Base-by-base conservation (phyloP, 2,888 invertebrate genomes). In the Drosophila eohydei region DNA sequence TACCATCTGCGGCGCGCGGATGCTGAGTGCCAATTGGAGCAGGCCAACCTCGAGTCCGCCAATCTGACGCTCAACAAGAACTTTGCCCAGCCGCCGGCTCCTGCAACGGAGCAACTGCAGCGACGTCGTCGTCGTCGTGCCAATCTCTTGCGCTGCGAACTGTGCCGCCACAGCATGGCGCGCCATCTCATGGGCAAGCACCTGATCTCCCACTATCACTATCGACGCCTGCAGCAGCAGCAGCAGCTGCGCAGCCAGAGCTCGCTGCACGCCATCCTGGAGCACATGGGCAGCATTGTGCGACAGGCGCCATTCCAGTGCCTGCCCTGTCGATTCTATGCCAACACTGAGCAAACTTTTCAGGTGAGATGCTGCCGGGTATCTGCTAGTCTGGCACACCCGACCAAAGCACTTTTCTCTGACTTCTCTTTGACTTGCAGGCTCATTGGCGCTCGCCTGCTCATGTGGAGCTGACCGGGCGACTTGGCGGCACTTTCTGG, bases 251-350 rank as follows among this genome's bases (percentile, higher is more conserved):
- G 40, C 0, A 69, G 69, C 6, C 71, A 83, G 55, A 34, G 11
- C 21, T 57, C 94, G 9, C 94, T 94, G 71, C 93, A 94, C 58
- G 94, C 96, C 88, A 95, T 97, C 58, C 93, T 97, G 38, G 95
- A 95, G 59, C 96, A 97, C 91, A 97, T 97, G 89, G 94, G 94
- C 74, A 95, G 95, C 67, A 95, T 98, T 72, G 95, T 97, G 7
- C 94, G 95, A 67, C 96, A 97, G 83, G 95, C 96, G 52, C 97
- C 97, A 0, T 98, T 96, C 90, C 97, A 97, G 92, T 98, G 98
- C 90, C 95, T 95, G 46, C 94, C 96, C 14, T 98, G 98, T 91
- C 95, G 95, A 65, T 98, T 97, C 92, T 98, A 97, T 91, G 96
- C 96, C 81, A 97, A 97, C 91, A 96, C 95, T 86, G 94, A 95